phyloP scores from a whole-genome alignment of 1,140 invertebrate genomes.

The Drosophila arizonae region DNA sequence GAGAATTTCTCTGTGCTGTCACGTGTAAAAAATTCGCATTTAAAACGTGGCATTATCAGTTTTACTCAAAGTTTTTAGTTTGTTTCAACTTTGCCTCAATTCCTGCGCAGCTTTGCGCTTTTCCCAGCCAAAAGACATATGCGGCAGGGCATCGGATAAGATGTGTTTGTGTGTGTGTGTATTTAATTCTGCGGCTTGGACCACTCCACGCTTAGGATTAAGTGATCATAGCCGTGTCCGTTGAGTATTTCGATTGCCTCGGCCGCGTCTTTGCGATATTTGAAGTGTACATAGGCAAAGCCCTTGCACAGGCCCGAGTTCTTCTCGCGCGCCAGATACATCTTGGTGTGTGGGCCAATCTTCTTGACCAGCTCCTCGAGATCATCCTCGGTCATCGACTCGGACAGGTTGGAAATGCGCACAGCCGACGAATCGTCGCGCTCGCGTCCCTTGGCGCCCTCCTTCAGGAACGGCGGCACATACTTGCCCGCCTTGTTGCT shows the following conservation, averaged over 20 bases:
- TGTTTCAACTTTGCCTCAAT: constrained; percentile 39
- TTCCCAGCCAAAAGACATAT: background rate
- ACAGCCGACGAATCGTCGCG: constrained; percentile 94
- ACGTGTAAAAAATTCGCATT: constrained; percentile 54
- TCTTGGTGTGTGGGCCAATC: constrained; percentile 85
- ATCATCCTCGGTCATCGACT: constrained; percentile 97
- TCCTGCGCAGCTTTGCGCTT: constrained; percentile 8
- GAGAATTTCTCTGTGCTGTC: constrained; percentile 35
- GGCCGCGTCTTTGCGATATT: constrained; percentile 94
- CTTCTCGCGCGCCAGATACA: constrained; percentile 95
- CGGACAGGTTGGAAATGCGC: constrained; percentile 98
- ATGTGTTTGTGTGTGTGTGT: background rate
- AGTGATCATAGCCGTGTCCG: constrained; percentile 98
- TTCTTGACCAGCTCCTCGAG: constrained; percentile 96
- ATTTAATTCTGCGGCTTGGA: constrained; percentile 90
- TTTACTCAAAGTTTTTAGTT: constrained; percentile 36
- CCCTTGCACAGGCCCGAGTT: constrained; percentile 92
- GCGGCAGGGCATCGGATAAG: background rate
- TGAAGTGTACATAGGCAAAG: constrained; percentile 99
- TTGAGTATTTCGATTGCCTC: constrained; percentile 95
- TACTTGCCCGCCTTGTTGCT: constrained; percentile 86
- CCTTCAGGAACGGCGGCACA: constrained; percentile 93
- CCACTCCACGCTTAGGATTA: constrained; percentile 99
- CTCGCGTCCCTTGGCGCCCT: constrained; percentile 88
- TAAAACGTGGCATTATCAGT: constrained; percentile 54